These are phyloP conservation scores for Mustelus asterias DNA, from an alignment of 2,113 vertebrate genomes.

Conservation along the genomic window DNA sequence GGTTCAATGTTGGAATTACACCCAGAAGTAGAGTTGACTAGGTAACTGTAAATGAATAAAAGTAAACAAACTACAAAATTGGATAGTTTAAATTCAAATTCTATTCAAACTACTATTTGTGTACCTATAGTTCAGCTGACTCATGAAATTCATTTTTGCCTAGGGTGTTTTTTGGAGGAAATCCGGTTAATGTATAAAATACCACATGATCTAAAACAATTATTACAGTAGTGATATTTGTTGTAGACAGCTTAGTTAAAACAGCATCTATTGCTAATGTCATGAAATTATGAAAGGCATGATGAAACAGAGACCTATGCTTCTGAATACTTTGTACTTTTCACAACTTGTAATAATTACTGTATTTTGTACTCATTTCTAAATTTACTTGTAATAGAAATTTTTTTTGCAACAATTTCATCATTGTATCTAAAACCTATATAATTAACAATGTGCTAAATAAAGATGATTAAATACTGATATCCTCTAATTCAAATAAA, in stretches of 20 bases:
- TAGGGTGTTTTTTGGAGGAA: slow-evolving; percentile 5
- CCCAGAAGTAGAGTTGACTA: not conserved
- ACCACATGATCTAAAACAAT: not conserved
- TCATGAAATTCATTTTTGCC: not conserved
- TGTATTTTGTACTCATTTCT: not conserved
- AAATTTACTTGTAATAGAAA: not conserved
- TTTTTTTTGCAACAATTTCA: not conserved
- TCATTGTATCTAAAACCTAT: not conserved
- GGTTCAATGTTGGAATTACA: not conserved
- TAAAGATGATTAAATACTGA: not conserved
- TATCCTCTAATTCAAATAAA: slow-evolving; percentile 18
- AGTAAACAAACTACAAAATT: not conserved
- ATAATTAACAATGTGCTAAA: not conserved
- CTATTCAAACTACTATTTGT: not conserved
- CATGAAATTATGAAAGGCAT: not conserved
- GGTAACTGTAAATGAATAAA: not conserved
- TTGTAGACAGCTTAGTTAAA: not conserved
- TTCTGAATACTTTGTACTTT: not conserved
- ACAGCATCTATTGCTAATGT: not conserved
- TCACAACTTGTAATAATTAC: not conserved
- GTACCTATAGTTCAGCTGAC: not conserved
- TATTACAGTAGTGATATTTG: not conserved
- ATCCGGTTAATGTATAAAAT: not conserved
- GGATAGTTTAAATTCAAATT: not conserved
- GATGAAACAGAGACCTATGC: not conserved